Evolutionary conservation across 2,113 vertebrate species (phyloP).

Genomic region (Bos indicus): DNA sequence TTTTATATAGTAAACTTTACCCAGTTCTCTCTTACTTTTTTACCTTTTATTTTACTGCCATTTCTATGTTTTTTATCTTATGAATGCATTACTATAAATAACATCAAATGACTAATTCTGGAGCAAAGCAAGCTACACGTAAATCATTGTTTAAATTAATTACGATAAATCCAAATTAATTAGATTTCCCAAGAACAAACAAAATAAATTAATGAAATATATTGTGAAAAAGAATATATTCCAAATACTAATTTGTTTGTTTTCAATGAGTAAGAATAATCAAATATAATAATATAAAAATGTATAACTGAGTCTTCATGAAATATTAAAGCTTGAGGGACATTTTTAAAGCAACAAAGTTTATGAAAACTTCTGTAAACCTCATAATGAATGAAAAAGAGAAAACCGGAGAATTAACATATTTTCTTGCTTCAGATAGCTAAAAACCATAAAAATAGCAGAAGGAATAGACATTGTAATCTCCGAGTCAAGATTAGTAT

Average conservation of each 20-base stretch:
- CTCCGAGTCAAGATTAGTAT: neutral
- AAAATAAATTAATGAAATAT: slow-evolving; percentile 15
- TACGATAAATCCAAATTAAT: slow-evolving; percentile 7
- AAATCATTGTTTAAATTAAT: neutral
- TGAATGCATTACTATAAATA: neutral
- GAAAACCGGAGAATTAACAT: neutral
- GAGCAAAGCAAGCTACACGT: slow-evolving; percentile 29
- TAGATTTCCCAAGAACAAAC: slow-evolving; percentile 10
- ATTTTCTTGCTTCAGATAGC: neutral
- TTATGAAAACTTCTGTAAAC: neutral
- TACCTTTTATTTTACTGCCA: neutral
- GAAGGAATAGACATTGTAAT: neutral
- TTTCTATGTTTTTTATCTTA: slow-evolving; percentile 1
- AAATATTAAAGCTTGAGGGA: neutral
- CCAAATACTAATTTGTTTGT: neutral
- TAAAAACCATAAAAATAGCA: neutral
- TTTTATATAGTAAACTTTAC: neutral
- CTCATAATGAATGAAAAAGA: neutral
- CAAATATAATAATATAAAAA: neutral
- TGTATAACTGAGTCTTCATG: neutral
- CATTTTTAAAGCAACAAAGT: neutral
- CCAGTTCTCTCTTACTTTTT: slow-evolving; percentile 6
- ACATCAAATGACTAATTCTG: neutral
- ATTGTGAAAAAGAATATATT: neutral
- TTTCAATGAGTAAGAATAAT: neutral